Percentiles rank a stretch among this genome's conserved stretches.
phyloP scores from a whole-genome alignment of 2,888 invertebrate species.

The Mesorhabditis sp. region DNA sequence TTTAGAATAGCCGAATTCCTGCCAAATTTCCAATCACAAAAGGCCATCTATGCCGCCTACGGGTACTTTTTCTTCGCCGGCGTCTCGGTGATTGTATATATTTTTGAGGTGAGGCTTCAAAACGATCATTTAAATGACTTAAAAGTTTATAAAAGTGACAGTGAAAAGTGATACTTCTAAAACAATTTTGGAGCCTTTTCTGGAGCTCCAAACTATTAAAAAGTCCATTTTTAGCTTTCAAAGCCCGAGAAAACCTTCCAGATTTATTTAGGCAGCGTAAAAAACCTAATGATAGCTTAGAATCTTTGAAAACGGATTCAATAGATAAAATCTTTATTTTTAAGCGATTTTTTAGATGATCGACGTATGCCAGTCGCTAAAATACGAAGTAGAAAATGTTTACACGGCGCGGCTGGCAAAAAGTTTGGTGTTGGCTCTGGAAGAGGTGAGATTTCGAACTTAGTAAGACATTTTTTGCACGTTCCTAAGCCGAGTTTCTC shows the following conservation, averaged over 20 bases:
- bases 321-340: too few species aligned
- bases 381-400: constrained; percentile 56
- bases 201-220: too few species aligned
- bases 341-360: constrained; percentile 29
- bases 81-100: constrained; percentile 52
- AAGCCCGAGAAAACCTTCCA: too few species aligned
- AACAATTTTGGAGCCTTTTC: too few species aligned
- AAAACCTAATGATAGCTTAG: too few species aligned
- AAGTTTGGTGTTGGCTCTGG: constrained; percentile 53
- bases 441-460: constrained; percentile 45
- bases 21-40: constrained; percentile 46
- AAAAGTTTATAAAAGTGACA: neutral
- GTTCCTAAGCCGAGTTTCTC: too few species aligned
- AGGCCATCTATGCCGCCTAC: constrained; percentile 38
- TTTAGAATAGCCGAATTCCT: constrained; percentile 49
- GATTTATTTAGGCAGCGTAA: too few species aligned
- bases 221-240: too few species aligned
- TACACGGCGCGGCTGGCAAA: constrained; percentile 57
- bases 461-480: neutral
- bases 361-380: constrained; percentile 56
- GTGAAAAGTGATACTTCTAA: constrained; percentile 12
- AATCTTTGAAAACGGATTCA: too few species aligned
- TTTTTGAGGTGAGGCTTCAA: constrained; percentile 28
- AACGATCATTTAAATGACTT: neutral
- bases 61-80: constrained; percentile 57